Evolutionary conservation across 2,888 invertebrate genomes (phyloP), one percentile per base, ranked within the genome.

Genomic region (Hirtodrosophila cameraria): DNA sequence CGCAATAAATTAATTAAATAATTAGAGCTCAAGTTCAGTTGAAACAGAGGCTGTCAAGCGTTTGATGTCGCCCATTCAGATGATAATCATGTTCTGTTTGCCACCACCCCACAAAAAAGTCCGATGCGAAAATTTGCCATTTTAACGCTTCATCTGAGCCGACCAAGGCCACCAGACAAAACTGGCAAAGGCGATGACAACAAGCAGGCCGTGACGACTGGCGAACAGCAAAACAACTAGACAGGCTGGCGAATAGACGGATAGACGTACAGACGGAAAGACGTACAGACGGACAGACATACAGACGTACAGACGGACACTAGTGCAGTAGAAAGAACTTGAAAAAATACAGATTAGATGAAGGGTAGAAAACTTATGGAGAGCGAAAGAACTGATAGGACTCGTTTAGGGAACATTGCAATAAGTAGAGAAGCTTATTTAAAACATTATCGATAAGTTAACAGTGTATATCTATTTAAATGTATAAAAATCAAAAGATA

Each of bases 1-100:
- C 64, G 86, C 83, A 65, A 82, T 80, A 82, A 83, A 82, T 81
- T 83, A 83, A 82, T 82, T 82, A 80, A 86, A 74, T 85, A 86
- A 86, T 83, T 83, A 65, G 72, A 66, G 71, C 81, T 76, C 86
- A 82, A 82, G 86, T 83, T 86, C 82, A 77, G 58, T n/a, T n/a
- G n/a, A n/a, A n/a, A 28, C 20, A 38, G 12, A 28, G 12, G 54
- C 53, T 55, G 60, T 42, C 67, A 54, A n/a, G 18, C 63, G 55
- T 61, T 76, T 73, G 73, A 60, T 65, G 67, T 81, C 46, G 65
- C 52, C 53, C 41, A 53, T 49, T 36, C 33, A 43, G 64, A 39
- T 49, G 12, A 63, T 53, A 30, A 67, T 57, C 52, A 42, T 53
- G 36, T 13, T 43, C 15, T 28, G 54, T 52, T 20, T 54, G 38